phyloP scores from a whole-genome alignment of 2,888 invertebrate genomes.

The Tricholauxania praeusta region DNA sequence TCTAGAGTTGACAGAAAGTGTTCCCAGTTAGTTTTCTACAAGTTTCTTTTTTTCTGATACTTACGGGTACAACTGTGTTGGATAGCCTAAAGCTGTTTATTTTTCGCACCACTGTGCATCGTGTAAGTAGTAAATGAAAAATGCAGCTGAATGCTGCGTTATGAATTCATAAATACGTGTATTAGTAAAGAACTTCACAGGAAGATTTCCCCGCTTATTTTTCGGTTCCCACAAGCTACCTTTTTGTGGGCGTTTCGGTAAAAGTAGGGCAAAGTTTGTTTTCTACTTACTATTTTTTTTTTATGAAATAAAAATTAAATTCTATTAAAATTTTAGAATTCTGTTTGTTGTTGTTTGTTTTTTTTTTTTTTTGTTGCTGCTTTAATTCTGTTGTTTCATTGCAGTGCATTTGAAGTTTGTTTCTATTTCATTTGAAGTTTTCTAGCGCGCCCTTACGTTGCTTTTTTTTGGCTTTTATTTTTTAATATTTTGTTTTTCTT shows the following conservation, averaged over 20 bases:
- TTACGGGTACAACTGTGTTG: too few species aligned
- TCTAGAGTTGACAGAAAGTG: too few species aligned
- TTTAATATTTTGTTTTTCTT: background rate
- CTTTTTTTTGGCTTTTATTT: background rate
- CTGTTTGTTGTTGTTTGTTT: background rate
- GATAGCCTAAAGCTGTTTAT: too few species aligned
- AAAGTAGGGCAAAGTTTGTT: slow-evolving; percentile 30
- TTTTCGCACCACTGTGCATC: too few species aligned
- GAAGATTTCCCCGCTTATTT: background rate
- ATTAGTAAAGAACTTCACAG: slow-evolving; percentile 9
- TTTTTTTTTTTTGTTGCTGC: background rate
- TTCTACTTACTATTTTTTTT: background rate
- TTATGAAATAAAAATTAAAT: slow-evolving; percentile 2
- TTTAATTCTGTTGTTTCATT: background rate
- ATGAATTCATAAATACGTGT: slow-evolving; percentile 21
- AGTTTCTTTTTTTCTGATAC: too few species aligned
- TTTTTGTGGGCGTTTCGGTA: too few species aligned
- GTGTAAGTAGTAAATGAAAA: slow-evolving; percentile 1
- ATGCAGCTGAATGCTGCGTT: background rate
- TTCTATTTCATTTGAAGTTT: background rate
- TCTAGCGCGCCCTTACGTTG: background rate
- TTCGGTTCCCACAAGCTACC: too few species aligned
- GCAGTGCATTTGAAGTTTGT: background rate
- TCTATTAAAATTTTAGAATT: slow-evolving; percentile 32
- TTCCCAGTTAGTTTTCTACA: too few species aligned